Percentiles rank a stretch among this genome's conserved stretches.
These are phyloP conservation scores for Cacajao melanocephalus DNA, from an alignment of 2,797 vertebrate species.

Conservation along the genomic window DNA sequence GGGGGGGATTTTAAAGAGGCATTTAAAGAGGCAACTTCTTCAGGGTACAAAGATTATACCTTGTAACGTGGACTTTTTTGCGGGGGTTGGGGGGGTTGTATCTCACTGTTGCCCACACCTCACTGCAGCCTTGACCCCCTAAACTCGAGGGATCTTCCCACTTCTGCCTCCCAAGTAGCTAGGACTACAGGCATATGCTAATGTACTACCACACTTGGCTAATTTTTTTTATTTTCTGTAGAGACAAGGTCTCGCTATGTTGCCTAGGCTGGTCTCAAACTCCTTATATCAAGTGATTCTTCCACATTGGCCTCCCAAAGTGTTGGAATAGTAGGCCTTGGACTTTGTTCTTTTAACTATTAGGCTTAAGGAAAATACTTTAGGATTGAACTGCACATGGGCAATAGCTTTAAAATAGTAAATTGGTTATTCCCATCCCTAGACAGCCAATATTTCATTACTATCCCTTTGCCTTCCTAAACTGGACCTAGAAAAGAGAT, in stretches of 20 bases:
- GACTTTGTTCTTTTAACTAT: neutral
- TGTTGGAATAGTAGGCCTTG: neutral
- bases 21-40: neutral
- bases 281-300: neutral
- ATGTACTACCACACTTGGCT: neutral
- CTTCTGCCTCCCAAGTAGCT: neutral
- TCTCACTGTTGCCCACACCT: neutral
- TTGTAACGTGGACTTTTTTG: neutral
- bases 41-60: neutral
- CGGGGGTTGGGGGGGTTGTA: too few relatives aligned
- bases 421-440: neutral
- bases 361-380: conserved; percentile 7
- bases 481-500: neutral
- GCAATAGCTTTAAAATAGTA: neutral
- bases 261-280: neutral
- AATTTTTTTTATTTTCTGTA: neutral
- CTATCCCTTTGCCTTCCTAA: neutral
- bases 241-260: neutral
- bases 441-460: neutral
- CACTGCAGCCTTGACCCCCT: neutral
- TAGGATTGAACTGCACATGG: neutral
- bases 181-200: neutral
- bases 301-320: neutral
- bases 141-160: neutral
- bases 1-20: neutral